Conservation (phyloP, 35 echinoderm and acorn worm species). For the Strongylocentrotus purpuratus region DNA sequence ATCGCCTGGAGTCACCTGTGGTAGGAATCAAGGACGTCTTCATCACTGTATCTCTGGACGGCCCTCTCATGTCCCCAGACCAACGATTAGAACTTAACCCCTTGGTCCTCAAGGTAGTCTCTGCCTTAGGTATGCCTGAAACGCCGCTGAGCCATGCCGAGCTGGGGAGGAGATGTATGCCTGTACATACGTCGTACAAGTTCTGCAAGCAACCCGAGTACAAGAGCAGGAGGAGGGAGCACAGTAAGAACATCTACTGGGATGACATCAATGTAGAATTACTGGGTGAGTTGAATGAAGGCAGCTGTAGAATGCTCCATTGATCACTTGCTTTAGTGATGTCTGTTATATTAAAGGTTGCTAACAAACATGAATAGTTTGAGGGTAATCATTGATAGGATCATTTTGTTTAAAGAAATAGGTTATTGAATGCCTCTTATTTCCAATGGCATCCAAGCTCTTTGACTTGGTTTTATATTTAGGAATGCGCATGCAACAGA, state of each 20-base stretch:
- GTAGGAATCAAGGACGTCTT: constrained; percentile 90
- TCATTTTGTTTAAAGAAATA: too few species aligned
- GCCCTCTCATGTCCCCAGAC: constrained; percentile 84
- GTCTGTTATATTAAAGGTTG: too few species aligned
- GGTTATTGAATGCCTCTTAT: too few species aligned
- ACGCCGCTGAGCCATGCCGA: constrained; percentile 69
- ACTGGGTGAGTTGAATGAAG: constrained; percentile 65
- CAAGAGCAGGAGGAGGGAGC: constrained; percentile 62
- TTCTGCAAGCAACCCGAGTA: constrained; percentile 78
- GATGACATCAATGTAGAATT: constrained; percentile 96
- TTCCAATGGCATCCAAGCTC: too few species aligned
- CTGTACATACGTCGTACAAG: constrained; percentile 81
- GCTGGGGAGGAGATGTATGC: constrained; percentile 64
- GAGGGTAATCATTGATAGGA: too few species aligned
- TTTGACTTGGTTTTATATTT: too few species aligned
- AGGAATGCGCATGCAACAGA: too few species aligned
- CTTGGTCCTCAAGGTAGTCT: constrained; percentile 82
- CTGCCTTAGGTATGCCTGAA: constrained; percentile 67
- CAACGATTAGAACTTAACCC: constrained; percentile 82
- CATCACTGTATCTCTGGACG: constrained; percentile 93
- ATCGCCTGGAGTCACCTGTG: constrained; percentile 78
- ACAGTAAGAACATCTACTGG: constrained; percentile 87
- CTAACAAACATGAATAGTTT: too few species aligned
- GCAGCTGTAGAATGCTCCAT: too few species aligned
- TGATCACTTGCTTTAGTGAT: too few species aligned